Evolutionary conservation across 2,888 invertebrate genomes (phyloP), one percentile per base, ranked within the genome.

Genomic region (Achlya flavicornis): DNA sequence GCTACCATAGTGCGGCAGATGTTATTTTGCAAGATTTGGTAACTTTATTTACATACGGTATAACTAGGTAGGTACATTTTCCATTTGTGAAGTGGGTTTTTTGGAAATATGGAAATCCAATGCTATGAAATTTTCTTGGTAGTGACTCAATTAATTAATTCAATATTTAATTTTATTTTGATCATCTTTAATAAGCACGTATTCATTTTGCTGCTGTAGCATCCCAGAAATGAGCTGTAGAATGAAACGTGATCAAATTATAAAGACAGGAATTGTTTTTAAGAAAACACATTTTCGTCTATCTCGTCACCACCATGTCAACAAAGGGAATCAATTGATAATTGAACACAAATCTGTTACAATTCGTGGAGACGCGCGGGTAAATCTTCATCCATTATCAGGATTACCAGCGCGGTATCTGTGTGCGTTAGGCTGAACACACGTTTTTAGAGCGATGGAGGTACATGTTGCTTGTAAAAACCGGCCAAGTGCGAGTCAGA

Each of bases 331-430:
- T 79, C 81, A 76, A 77, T 77, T 73, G 81, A 84, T 86, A 85
- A 87, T 88, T 84, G 84, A 80, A 82, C 79, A 74, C 73, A 83
- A 87, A 86, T 86, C 84, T 77, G 81, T 79, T 75, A 80, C 84
- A 79, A 83, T 84, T 85, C 80, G 77, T 74, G 76, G 71, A 80
- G 80, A 76, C 75, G 83, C 74, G 78, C 74, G 70, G 72, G 60
- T 72, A 79, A 87, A 86, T 88, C 85, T 84, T 81, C 84, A 80
- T 89, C 91, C 90, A 90, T 90, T 91, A 90, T 84, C 77, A 71
- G 85, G 87, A 90, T 91, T 89, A 89, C 78, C 76, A 78, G 77
- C 71, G 75, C 67, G 64, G 64, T 76, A 81, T 81, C 81, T 85
- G 80, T 83, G 79, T 79, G 78, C 72, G 64, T 77, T 76, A 63